Percentiles rank a stretch among this genome's conserved stretches.
phyloP scores from a whole-genome alignment of 2,797 vertebrate species.

The Syngnathus rostellatus region DNA sequence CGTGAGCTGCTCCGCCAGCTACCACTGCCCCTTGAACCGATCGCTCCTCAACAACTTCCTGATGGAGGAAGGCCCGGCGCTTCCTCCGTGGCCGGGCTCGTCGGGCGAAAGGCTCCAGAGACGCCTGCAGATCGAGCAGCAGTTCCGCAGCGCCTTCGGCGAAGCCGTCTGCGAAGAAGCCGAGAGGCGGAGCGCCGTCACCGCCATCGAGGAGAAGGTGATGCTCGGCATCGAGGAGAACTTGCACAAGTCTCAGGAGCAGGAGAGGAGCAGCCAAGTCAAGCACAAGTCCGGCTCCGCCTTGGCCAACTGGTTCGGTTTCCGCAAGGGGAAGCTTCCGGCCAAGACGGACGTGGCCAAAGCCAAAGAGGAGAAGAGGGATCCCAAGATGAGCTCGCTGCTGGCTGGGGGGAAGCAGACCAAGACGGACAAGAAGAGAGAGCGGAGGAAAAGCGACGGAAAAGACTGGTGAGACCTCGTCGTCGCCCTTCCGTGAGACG shows the following conservation, averaged over 20 bases:
- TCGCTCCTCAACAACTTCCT: constrained; percentile 66
- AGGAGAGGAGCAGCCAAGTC: constrained; percentile 67
- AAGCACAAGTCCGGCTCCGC: constrained; percentile 77
- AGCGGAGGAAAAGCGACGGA: constrained; percentile 76
- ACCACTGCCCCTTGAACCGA: constrained; percentile 69
- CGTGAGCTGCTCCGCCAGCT: constrained; percentile 66
- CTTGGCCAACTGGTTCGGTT: constrained; percentile 87
- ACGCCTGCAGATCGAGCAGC: constrained; percentile 63
- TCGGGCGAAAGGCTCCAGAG: constrained; percentile 64
- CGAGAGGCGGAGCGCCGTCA: constrained; percentile 58
- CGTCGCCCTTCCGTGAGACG: too few species aligned
- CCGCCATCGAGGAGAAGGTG: constrained; percentile 87
- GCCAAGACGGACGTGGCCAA: constrained; percentile 74
- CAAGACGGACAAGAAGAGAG: constrained; percentile 79
- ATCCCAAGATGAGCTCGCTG: constrained; percentile 73
- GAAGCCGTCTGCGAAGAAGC: constrained; percentile 64
- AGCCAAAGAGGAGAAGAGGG: constrained; percentile 79
- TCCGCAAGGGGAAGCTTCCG: constrained; percentile 82
- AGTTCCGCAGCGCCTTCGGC: constrained; percentile 63
- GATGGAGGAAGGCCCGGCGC: constrained; percentile 61
- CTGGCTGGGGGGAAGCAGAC: constrained; percentile 73
- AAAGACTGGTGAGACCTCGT: constrained; percentile 67
- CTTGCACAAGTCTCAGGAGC: constrained; percentile 79
- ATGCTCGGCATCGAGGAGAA: constrained; percentile 91
- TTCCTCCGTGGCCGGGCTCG: constrained; percentile 51